phyloP scores from a whole-genome alignment of 2,888 invertebrate species.

The Diadegma fenestrale region DNA sequence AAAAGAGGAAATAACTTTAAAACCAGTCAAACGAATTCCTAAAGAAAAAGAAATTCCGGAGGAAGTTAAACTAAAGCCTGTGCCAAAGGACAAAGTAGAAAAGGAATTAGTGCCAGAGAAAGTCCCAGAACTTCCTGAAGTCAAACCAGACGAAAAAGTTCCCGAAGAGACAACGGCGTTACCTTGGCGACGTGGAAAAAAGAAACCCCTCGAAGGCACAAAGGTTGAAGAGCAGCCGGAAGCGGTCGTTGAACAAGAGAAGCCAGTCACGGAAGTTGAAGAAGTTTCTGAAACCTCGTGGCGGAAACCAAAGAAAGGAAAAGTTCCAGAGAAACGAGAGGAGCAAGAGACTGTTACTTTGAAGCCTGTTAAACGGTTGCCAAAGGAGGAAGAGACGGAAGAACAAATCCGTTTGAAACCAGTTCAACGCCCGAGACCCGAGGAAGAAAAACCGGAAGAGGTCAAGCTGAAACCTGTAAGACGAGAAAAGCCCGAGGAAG shows the following conservation, averaged over 20 bases:
- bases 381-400: slow-evolving; percentile 69
- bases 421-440: slow-evolving; percentile 57
- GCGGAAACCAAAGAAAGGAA: slow-evolving; percentile 61
- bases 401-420: slow-evolving; percentile 60
- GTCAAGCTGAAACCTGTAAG: slow-evolving; percentile 80
- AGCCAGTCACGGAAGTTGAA: slow-evolving; percentile 44
- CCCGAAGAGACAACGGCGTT: not conserved
- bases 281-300: slow-evolving; percentile 67
- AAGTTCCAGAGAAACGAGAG: slow-evolving; percentile 71
- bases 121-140: slow-evolving; percentile 47
- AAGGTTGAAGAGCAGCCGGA: slow-evolving; percentile 62
- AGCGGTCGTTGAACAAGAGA: slow-evolving; percentile 54
- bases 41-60: slow-evolving; percentile 83
- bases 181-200: slow-evolving; percentile 55
- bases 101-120: slow-evolving; percentile 62
- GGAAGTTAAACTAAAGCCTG: slow-evolving; percentile 80
- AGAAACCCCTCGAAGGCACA: slow-evolving; percentile 33
- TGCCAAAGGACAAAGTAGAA: slow-evolving; percentile 62
- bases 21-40: slow-evolving; percentile 70
- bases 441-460: slow-evolving; percentile 70
- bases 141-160: slow-evolving; percentile 55
- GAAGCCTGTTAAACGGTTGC: slow-evolving; percentile 69
- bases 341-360: slow-evolving; percentile 68
- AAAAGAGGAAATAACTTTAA: slow-evolving; percentile 71
- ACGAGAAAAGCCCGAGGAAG: slow-evolving; percentile 81